Percentiles rank a stretch among this genome's conserved stretches.
phyloP scores from a whole-genome alignment of 2,113 vertebrate genomes.

The Lagopus muta region DNA sequence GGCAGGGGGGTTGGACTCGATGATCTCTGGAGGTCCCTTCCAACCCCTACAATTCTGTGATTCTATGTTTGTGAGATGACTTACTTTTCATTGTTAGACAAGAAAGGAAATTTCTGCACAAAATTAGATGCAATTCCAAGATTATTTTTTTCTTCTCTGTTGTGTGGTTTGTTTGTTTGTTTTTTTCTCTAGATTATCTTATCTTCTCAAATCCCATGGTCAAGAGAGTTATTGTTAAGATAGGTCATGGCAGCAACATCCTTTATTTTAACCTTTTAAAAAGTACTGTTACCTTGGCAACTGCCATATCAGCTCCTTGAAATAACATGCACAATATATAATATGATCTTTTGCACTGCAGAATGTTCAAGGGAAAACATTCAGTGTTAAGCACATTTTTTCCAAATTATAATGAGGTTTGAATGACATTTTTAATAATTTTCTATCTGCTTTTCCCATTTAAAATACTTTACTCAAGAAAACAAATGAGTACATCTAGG shows the following conservation, averaged over 20 bases:
- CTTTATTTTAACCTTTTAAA: background rate
- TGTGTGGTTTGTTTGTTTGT: background rate
- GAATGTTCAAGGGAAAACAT: slow-evolving; percentile 10
- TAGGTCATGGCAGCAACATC: background rate
- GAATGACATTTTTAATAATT: background rate
- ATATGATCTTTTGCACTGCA: slow-evolving; percentile 44
- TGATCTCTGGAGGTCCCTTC: no score
- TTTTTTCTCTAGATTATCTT: background rate
- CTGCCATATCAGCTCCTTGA: slow-evolving; percentile 35
- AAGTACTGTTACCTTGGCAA: slow-evolving; percentile 18
- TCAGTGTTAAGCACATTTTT: background rate
- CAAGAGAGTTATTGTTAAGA: background rate
- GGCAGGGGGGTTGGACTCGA: no score
- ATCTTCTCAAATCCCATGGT: background rate
- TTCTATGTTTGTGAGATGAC: background rate
- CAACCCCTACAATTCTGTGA: no score
- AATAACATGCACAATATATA: slow-evolving; percentile 4
- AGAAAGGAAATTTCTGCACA: background rate
- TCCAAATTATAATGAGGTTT: slow-evolving; percentile 10
- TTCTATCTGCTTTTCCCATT: background rate
- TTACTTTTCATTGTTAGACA: background rate
- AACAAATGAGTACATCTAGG: background rate
- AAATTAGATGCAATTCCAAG: background rate
- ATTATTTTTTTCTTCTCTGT: background rate
- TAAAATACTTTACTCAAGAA: slow-evolving; percentile 5